These are phyloP conservation scores for Anguilla pacifica DNA, from an alignment of 2,797 vertebrate species.

Conservation along the genomic window DNA sequence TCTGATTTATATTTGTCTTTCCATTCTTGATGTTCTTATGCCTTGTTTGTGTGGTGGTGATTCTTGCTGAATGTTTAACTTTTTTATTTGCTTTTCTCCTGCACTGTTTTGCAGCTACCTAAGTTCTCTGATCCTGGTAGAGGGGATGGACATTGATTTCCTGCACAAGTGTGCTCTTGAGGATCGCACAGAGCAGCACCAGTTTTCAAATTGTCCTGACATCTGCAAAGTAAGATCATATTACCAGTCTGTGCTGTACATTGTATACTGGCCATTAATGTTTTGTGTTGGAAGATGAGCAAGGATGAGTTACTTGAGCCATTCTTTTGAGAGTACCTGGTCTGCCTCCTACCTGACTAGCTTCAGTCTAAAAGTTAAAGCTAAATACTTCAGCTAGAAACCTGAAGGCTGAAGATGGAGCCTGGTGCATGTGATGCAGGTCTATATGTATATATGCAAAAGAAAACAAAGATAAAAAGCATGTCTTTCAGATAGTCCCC, in stretches of 20 bases:
- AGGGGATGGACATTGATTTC: constrained; percentile 96
- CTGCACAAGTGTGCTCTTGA: constrained; percentile 92
- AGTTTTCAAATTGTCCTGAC: constrained; percentile 76
- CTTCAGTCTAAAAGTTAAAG: not conserved
- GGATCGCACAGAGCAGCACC: constrained; percentile 88
- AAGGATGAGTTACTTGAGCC: not conserved
- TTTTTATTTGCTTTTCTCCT: not conserved
- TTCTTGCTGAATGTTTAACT: not conserved
- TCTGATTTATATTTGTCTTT: not conserved
- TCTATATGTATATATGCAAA: not conserved
- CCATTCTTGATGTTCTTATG: not conserved
- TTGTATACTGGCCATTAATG: not conserved
- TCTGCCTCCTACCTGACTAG: not conserved
- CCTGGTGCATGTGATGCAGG: not conserved
- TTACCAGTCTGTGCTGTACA: not conserved
- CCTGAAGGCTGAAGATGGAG: not conserved
- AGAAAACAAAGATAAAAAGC: not conserved
- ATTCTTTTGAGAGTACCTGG: not conserved
- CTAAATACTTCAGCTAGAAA: not conserved
- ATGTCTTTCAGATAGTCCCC: not conserved
- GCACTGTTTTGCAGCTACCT: constrained; percentile 77
- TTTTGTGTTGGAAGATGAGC: not conserved
- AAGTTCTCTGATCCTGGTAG: constrained; percentile 90
- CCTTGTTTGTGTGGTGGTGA: not conserved
- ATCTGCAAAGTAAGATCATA: constrained; percentile 81